Evolutionary conservation across 2,888 invertebrate species (phyloP), one percentile per base, ranked within the genome.

Genomic region (Poecilus cupreus): DNA sequence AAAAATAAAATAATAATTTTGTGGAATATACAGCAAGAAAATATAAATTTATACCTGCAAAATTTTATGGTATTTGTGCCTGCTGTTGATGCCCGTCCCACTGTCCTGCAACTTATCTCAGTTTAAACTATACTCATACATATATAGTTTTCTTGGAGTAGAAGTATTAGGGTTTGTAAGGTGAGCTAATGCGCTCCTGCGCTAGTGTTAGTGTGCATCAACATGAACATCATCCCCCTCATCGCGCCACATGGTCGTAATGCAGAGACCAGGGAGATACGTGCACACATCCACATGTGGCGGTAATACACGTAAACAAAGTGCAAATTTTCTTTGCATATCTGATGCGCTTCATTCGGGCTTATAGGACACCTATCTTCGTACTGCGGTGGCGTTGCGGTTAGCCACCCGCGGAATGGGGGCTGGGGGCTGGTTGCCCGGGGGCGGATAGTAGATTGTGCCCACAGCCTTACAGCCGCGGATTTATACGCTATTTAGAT

Each of bases 251-350:
- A 51, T 51, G 51, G 51, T 51, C 51, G 51, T 51, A 51, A 51
- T 51, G 51, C 51, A 51, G 51, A 8, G 32, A 32, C 32, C 32
- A 32, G 32, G 51, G 51, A 51, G 51, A 51, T 51, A 51, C 76
- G 43, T 60, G 20, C 54, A 32, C 32, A 54, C 32, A 22, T 77
- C 24, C 54, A 43, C 54, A 57, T 57, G 72, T 39, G 78, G 18
- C 5, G 80, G 80, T 80, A 80, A 80, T 80, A 72, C 57, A 80
- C 79, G 60, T 89, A 88, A 89, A 88, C 88, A 89, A 89, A 89
- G 74, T 70, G 77, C 88, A 88, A 83, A 87, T 86, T 85, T 86
- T 87, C 87, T 88, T 88, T 88, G 88, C 88, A 88, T 89, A 89
- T 88, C 88, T 88, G 88, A 88, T 88, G 87, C 86, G 84, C 85